Base-by-base conservation (phyloP, 2,113 vertebrate genomes). In the Ciconia stormi region DNA sequence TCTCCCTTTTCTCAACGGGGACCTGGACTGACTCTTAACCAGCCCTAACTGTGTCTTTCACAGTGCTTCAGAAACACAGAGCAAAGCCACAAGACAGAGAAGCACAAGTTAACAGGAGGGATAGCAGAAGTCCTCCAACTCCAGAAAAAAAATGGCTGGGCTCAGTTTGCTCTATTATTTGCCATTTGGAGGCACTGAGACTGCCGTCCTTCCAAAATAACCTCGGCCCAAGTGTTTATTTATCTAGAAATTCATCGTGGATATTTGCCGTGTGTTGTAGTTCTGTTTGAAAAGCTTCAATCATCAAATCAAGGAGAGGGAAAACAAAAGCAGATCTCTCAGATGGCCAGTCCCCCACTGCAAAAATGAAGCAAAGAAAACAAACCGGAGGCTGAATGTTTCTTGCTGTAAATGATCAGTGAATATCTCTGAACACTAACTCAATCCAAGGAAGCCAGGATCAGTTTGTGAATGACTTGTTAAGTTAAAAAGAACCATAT, bases 241-340 rank as follows among this genome's bases (percentile, higher is more conserved):
- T 97, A 87, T 91, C 89, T 94, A 89, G 87, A 96, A 95, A 95
- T 72, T 89, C 89, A 87, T 82, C 3, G n/a, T 78, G 90, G 95
- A 80, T 92, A 94, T 84, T 94, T 93, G 85, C 86, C 2, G 4
- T 23, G 40, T 47, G 89, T 87, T 95, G 81, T 71, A 95, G 93
- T 9, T 95, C 73, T 93, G 84, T 93, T 97, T 96, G 93, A 97
- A 97, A 97, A 95, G 87, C 81, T 95, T 95, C 96, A 97, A 95
- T 96, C 95, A 94, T 89, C 94, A 82, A 91, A 95, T 89, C 84
- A 82, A 70, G 89, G 78, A 69, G 58, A 97, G 73, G 62, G 90
- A 95, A 97, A 97, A 96, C 95, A 97, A 97, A 97, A 95, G 96
- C 81, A 96, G 81, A 94, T 95, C 89, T 87, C 93, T 96, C 94